Conservation (phyloP, 2,888 invertebrate genomes). For the Cenopis cana region DNA sequence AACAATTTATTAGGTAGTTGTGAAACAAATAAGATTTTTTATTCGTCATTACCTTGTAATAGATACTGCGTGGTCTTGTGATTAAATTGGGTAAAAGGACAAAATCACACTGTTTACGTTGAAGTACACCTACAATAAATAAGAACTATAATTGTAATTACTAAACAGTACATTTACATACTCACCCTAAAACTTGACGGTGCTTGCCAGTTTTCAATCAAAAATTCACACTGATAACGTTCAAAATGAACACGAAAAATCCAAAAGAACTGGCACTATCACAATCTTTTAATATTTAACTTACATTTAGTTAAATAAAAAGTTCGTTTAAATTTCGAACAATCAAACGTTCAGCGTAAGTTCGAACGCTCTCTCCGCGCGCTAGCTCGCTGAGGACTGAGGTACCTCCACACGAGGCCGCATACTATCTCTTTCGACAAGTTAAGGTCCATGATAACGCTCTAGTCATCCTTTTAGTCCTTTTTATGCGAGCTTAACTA, state of each 20-base stretch:
- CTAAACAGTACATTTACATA: constrained; percentile 2
- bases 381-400: constrained; percentile 66
- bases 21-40: too few relatives aligned
- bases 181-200: constrained; percentile 22
- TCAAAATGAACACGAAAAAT: constrained; percentile 39
- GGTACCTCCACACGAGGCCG: constrained; percentile 52
- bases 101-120: not conserved
- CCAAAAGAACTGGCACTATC: constrained; percentile 44
- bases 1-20: too few relatives aligned
- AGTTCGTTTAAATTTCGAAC: constrained; percentile 47
- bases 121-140: not conserved
- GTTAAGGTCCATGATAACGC: constrained; percentile 75
- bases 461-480: constrained; percentile 64
- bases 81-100: not conserved
- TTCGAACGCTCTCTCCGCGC: constrained; percentile 65
- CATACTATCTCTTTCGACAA: constrained; percentile 74
- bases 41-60: too few relatives aligned
- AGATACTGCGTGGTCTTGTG: too few relatives aligned
- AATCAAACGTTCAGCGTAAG: constrained; percentile 56
- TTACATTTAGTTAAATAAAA: constrained; percentile 32
- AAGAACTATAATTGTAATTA: not conserved
- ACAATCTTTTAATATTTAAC: constrained; percentile 41
- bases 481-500: constrained; percentile 37
- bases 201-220: constrained; percentile 24
- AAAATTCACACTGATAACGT: constrained; percentile 47